Percentiles rank a stretch among this genome's conserved stretches.
Evolutionary conservation across 2,797 vertebrate species (phyloP).

Genomic region (Enteromius paludinosus): DNA sequence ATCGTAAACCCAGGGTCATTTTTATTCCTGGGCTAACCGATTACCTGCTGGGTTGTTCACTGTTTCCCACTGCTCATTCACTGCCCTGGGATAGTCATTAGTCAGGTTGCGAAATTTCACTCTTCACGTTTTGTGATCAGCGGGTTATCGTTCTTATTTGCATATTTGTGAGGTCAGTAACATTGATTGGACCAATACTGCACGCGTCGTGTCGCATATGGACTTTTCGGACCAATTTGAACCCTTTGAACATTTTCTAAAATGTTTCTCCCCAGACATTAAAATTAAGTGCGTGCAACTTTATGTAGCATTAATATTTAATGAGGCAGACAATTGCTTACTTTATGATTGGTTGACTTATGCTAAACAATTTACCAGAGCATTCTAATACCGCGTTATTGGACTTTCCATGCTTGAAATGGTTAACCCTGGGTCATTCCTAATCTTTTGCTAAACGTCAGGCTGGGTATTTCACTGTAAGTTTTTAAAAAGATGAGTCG

Average conservation of each 20-base stretch:
- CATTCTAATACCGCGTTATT: background rate
- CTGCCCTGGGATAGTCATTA: background rate
- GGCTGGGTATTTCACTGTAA: background rate
- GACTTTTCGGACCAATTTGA: background rate
- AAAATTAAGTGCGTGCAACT: background rate
- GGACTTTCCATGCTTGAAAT: background rate
- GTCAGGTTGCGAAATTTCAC: background rate
- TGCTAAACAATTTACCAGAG: background rate
- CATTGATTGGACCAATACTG: background rate
- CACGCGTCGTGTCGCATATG: background rate
- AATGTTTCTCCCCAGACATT: background rate
- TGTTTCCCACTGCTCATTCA: constrained; percentile 1
- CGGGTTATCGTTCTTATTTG: constrained; percentile 9
- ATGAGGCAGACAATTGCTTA: background rate
- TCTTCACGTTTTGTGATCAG: background rate
- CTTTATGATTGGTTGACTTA: background rate
- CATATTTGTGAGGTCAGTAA: background rate
- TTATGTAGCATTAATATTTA: background rate
- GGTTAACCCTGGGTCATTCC: background rate
- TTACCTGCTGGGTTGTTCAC: background rate
- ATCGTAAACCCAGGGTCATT: constrained; percentile 25
- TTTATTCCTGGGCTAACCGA: constrained; percentile 18
- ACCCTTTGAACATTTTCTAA: background rate
- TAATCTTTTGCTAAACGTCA: background rate
- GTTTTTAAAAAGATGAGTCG: background rate